Conservation (phyloP, 2,113 vertebrate species). For the Bagarius yarrelli region DNA sequence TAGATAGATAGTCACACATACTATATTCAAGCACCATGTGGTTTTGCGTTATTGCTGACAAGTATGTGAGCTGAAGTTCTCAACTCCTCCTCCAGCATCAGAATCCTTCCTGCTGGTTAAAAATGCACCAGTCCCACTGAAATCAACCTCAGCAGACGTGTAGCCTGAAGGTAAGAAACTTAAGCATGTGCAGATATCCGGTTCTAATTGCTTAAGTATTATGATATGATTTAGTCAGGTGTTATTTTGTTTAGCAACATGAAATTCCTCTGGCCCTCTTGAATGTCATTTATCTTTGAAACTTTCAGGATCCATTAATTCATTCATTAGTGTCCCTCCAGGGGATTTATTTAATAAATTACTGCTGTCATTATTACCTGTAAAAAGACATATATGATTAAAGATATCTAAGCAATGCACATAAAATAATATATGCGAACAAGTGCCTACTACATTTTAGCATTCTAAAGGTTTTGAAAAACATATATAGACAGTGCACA, state of each 20-base stretch:
- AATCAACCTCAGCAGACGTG: slow-evolving; percentile 26
- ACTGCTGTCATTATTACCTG: not conserved
- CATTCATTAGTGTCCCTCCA: not conserved
- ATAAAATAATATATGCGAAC: not conserved
- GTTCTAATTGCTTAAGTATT: slow-evolving; percentile 3
- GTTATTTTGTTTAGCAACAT: not conserved
- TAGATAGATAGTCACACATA: not conserved
- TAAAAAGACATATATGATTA: not conserved
- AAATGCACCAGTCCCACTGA: slow-evolving; percentile 30
- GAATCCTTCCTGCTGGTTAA: slow-evolving; percentile 20
- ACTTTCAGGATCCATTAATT: not conserved
- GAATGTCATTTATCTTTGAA: slow-evolving; percentile 16
- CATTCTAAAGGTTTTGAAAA: not conserved
- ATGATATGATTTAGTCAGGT: not conserved
- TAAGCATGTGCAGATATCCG: slow-evolving; percentile 2
- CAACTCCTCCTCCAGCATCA: slow-evolving; percentile 42
- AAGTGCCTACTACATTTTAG: not conserved
- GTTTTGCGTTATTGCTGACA: slow-evolving; percentile 27
- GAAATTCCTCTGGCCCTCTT: not conserved
- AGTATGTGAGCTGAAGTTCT: slow-evolving; percentile 7
- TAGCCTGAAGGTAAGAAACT: slow-evolving; percentile 40
- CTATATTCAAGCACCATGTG: slow-evolving; percentile 19
- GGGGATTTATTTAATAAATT: not conserved
- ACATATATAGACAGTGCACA: not conserved
- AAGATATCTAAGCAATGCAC: not conserved